Base-by-base conservation (phyloP, 2,113 vertebrate species). In the Triplophysa rosa region DNA sequence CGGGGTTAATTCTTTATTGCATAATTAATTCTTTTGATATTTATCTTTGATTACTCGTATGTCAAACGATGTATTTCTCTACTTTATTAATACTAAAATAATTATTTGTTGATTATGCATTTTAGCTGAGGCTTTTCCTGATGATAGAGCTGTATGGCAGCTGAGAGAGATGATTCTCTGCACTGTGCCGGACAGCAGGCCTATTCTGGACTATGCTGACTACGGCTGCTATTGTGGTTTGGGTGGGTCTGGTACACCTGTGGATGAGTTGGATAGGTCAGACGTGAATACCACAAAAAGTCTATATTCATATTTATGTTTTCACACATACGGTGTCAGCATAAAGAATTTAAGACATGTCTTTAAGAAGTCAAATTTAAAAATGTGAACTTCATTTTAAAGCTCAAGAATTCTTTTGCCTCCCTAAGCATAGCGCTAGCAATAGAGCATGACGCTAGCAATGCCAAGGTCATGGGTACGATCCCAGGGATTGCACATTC, bases 171-270 rank as follows among this genome's bases (percentile, higher is more conserved):
- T 98, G 93, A 94, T 98, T 83, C 81, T 92, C 84, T 98, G 96
- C 66, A 4, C 84, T 61, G 83, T 92, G 29, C 95, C 95, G 0
- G 0, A 1, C 0, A 98, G 95, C 73, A 7, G 82, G 14, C 95
- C 96, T 0, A 0, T 63, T 12, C 7, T 90, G 0, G 90, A 95
- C 0, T 96, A 83, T 8, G 61, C 63, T 0, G 66, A 93, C 91
- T 98, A 97, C 0, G 96, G 97, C 84, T 97, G 95, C 86, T 97
- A 87, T 87, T 98, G 96, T 0, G 96, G 96, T 5, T 24, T 87
- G 7, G 96, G 95, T 8, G 96, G 95, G 78, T 91, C 89, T 0
- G 95, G 95, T 2, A 95, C 89, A 0, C 95, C 95, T 0, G 91
- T 96, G 83, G 96, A 98, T 0, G 85, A 94, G 0, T 87, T 97